These are phyloP conservation scores for Bucco capensis DNA, from an alignment of 2,113 vertebrate species.

Conservation along the genomic window DNA sequence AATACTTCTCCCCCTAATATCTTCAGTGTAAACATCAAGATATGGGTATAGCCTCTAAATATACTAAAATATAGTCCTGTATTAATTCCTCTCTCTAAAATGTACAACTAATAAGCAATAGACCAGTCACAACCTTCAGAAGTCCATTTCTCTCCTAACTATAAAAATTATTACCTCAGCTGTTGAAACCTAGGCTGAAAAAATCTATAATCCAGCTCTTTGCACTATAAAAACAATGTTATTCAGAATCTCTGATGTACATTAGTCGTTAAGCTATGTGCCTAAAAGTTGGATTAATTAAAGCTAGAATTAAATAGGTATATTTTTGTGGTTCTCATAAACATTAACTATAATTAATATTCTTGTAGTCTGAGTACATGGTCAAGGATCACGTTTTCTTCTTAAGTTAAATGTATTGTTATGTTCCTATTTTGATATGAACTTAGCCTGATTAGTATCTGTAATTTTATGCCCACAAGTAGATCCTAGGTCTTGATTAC, in stretches of 20 bases:
- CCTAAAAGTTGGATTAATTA: background rate
- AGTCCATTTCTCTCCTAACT: background rate
- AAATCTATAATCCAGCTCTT: background rate
- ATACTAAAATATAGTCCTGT: background rate
- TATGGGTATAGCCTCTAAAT: background rate
- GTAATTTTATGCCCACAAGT: background rate
- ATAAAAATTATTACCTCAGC: background rate
- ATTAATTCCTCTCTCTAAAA: background rate
- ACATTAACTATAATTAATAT: background rate
- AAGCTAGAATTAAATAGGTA: background rate
- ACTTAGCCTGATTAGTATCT: background rate
- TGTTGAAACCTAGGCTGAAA: background rate
- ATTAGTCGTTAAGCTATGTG: background rate
- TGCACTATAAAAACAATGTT: background rate
- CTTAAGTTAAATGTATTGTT: background rate
- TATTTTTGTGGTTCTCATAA: background rate
- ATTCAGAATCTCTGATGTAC: background rate
- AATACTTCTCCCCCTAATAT: background rate
- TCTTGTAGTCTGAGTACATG: background rate
- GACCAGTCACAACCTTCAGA: background rate
- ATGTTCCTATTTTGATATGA: background rate
- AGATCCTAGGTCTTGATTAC: background rate
- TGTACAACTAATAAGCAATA: background rate
- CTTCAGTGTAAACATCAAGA: background rate
- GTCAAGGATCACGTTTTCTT: background rate